Conservation (phyloP, 2,113 vertebrate species). For the Patagioenas fasciata region DNA sequence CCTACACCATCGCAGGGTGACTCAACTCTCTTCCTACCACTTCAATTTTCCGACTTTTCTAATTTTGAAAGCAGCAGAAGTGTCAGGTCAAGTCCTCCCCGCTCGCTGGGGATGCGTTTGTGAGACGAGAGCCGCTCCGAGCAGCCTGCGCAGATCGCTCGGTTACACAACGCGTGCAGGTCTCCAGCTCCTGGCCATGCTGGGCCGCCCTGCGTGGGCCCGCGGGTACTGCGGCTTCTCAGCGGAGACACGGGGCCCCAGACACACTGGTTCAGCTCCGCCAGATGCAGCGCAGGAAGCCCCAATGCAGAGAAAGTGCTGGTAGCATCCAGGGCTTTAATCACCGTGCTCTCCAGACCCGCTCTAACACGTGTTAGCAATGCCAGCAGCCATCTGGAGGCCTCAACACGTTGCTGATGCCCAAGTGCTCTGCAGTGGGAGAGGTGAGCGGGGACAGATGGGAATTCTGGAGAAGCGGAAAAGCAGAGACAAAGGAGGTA, state of each 20-base stretch:
- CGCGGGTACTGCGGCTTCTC: background rate
- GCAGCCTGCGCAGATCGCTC: background rate
- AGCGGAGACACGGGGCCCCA: background rate
- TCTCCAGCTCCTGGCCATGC: rapidly evolving
- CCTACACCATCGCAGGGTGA: background rate
- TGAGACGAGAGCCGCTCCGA: background rate
- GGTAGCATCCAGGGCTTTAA: background rate
- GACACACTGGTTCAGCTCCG: background rate
- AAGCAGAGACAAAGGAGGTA: background rate
- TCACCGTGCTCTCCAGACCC: background rate
- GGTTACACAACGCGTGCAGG: rapidly evolving
- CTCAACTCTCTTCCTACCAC: background rate
- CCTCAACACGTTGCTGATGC: background rate
- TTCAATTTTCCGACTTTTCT: background rate
- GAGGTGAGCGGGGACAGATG: background rate
- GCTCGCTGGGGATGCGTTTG: rapidly evolving
- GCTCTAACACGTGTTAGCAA: background rate
- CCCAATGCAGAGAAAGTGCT: background rate
- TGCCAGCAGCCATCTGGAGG: background rate
- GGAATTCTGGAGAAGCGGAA: background rate
- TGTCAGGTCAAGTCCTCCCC: background rate
- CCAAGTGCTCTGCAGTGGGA: background rate
- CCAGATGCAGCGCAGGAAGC: background rate
- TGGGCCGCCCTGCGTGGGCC: rapidly evolving
- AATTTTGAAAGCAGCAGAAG: background rate